phyloP scores from a whole-genome alignment of 2,888 invertebrate species.

The Cephonodes hylas region DNA sequence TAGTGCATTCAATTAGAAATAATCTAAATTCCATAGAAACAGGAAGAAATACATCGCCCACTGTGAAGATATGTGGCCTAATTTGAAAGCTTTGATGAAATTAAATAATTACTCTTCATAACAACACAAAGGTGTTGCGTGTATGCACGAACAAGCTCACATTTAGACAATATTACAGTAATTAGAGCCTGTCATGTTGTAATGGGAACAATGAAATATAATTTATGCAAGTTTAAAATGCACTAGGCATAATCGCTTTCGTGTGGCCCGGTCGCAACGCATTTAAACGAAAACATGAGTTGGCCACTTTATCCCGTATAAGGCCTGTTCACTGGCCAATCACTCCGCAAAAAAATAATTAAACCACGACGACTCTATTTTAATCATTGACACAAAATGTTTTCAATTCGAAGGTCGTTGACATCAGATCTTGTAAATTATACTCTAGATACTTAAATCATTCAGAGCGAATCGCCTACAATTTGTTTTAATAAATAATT shows the following conservation, averaged over 20 bases:
- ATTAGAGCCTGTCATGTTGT: constrained; percentile 72
- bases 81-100: background rate
- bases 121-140: constrained; percentile 45
- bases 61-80: background rate
- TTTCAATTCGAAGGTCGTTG: background rate
- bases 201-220: constrained; percentile 69
- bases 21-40: background rate
- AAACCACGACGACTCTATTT: constrained; percentile 5
- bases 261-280: constrained; percentile 29
- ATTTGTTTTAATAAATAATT: background rate
- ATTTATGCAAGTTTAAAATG: constrained; percentile 58
- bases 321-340: background rate
- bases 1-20: background rate
- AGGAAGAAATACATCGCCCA: background rate
- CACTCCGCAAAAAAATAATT: constrained; percentile 6
- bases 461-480: background rate
- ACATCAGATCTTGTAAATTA: background rate
- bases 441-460: background rate
- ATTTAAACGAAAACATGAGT: background rate
- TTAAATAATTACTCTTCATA: background rate
- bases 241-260: constrained; percentile 55
- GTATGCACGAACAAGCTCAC: constrained; percentile 43
- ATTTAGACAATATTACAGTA: constrained; percentile 56
- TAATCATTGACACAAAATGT: background rate
- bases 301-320: background rate